phyloP scores from a whole-genome alignment of 2,888 invertebrate genomes.

The Hermaeophaga mercurialis region DNA sequence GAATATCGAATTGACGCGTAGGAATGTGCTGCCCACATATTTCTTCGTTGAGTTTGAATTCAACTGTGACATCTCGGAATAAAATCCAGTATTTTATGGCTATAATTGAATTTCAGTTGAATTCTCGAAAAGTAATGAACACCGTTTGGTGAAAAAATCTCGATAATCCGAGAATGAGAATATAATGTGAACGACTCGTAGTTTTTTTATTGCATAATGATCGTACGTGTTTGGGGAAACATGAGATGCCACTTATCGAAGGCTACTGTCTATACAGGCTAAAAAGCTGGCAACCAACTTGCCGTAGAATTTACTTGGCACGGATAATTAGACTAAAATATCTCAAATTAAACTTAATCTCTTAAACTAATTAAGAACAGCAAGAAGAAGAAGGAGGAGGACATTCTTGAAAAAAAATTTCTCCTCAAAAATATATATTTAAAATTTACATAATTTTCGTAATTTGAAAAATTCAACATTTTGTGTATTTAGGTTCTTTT shows the following conservation, averaged over 20 bases:
- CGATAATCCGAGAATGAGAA: constrained; percentile 33
- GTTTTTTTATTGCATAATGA: constrained; percentile 49
- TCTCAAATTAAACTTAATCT: too few species aligned
- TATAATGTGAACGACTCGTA: constrained; percentile 34
- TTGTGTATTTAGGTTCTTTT: too few species aligned
- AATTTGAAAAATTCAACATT: too few species aligned
- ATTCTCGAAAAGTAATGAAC: constrained; percentile 22
- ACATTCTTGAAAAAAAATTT: too few species aligned
- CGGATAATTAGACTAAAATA: constrained; percentile 7
- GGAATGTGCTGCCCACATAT: constrained; percentile 15
- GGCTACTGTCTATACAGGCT: constrained; percentile 42
- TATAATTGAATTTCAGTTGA: constrained; percentile 22
- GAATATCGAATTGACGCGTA: constrained; percentile 6
- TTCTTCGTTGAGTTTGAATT: constrained; percentile 11
- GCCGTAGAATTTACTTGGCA: neutral
- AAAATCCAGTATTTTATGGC: constrained; percentile 21
- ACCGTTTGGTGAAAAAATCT: constrained; percentile 32
- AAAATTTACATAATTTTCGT: too few species aligned
- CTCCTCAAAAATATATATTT: too few species aligned
- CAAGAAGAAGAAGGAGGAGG: too few species aligned
- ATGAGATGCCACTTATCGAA: constrained; percentile 54
- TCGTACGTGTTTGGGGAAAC: constrained; percentile 52
- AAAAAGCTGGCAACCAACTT: constrained; percentile 6
- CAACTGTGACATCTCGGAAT: constrained; percentile 10
- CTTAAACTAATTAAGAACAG: too few species aligned